Evolutionary conservation across 2,113 vertebrate species (phyloP), one percentile per base, ranked within the genome.

Genomic region (Pteruthius melanotis): DNA sequence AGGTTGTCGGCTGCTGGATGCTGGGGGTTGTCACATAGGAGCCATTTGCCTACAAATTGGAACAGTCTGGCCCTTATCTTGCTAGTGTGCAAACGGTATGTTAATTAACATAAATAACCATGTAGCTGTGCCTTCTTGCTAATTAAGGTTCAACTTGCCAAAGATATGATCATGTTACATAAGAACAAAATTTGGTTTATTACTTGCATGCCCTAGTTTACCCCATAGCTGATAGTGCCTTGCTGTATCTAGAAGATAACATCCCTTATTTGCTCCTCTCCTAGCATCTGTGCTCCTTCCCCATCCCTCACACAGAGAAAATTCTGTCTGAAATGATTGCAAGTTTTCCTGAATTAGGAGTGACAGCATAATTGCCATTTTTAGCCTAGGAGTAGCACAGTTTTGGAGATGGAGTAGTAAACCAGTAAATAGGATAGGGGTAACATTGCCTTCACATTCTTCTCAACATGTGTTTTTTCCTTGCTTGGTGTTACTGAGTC

Each of bases 321-420:
- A 91, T 88, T 88, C 80, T 89, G 23, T 17, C 45, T 66, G 82
- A 91, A 85, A 70, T 52, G 42, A 63, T 16, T 59, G 27, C 64
- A 85, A n/a, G 54, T 74, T 91, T 94, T 95, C 82, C 82, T 74
- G 50, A 90, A 80, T 88, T 72, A 91, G 87, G 87, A 90, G 27
- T 74, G 87, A 88, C 91, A 80, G 54, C 7, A 0, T 80, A 74
- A 94, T 89, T 97, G 74, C 78, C 70, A 45, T 93, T 93, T 89
- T 74, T 90, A 94, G 82, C 78, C 53, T n/a, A n/a, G 75, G 63
- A 83, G 60, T 57, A 74, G 57, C 49, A 59, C 35, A 44, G 78
- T 63, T 59, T 83, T 95, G 78, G 75, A 95, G 94, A 84, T 52
- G 28, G n/a, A 89, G 24, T 66, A 86, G 79, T 83, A 88, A 90